Percentiles rank a stretch among this genome's conserved stretches.
Conservation (phyloP, 1,140 invertebrate species). For the Heliothis subflexa region DNA sequence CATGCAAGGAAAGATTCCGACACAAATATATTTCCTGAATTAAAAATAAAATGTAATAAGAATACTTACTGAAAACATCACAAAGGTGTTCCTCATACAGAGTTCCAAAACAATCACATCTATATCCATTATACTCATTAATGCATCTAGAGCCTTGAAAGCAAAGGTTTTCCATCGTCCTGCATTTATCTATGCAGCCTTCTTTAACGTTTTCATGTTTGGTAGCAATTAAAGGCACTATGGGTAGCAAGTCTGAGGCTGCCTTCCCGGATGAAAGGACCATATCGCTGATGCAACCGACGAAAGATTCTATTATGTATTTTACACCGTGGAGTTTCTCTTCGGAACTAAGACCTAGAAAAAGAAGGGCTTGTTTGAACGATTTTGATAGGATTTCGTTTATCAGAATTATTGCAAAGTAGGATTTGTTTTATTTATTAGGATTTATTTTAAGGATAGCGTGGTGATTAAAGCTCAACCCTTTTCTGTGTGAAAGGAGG, state of each 20-base stretch:
- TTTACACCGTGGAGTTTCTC: conserved; percentile 94
- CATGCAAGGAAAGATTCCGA: too few species aligned
- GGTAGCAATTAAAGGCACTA: conserved; percentile 92
- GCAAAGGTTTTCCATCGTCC: conserved; percentile 92
- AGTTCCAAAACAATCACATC: conserved; percentile 96
- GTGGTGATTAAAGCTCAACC: too few species aligned
- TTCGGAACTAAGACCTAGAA: conserved; percentile 93
- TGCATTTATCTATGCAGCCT: conserved; percentile 93
- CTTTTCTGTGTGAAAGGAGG: too few species aligned
- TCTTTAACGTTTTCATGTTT: conserved; percentile 95
- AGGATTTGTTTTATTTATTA: too few species aligned
- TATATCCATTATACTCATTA: conserved; percentile 94
- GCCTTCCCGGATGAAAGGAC: conserved; percentile 93
- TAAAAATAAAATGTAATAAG: not conserved
- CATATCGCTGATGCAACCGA: conserved; percentile 95
- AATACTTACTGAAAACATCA: conserved; percentile 94
- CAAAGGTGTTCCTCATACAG: conserved; percentile 96
- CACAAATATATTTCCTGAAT: not conserved
- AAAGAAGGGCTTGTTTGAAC: not conserved
- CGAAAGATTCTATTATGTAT: conserved; percentile 96
- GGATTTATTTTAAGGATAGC: too few species aligned
- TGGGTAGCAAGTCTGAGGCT: conserved; percentile 92
- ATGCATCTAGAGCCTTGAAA: conserved; percentile 94
- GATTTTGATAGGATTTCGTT: too few species aligned
- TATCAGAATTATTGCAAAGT: too few species aligned